phyloP scores from a whole-genome alignment of 1,140 invertebrate genomes.

The Drosophila auraria region DNA sequence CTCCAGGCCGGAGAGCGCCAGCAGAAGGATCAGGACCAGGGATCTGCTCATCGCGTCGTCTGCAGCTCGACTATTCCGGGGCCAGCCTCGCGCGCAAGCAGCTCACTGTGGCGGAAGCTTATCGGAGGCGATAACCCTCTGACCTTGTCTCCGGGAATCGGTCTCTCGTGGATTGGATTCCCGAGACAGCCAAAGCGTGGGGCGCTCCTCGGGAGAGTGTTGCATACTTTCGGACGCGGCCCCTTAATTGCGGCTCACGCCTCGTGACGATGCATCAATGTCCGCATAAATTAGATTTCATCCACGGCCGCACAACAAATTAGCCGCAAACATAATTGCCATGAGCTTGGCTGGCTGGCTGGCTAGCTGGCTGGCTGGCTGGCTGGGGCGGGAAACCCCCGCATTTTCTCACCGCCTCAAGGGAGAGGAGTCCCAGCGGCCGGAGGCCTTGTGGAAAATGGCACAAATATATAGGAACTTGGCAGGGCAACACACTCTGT shows the following conservation, averaged over 20 bases:
- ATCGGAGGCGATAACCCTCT: constrained; percentile 43
- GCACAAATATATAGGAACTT: constrained; percentile 12
- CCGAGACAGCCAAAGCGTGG: no score
- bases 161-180: no score
- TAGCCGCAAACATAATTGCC: constrained; percentile 59
- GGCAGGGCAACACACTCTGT: constrained; percentile 4
- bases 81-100: not conserved
- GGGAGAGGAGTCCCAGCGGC: not conserved
- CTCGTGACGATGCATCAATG: constrained; percentile 47
- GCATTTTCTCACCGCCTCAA: not conserved
- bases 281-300: constrained; percentile 48
- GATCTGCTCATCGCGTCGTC: constrained; percentile 42
- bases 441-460: constrained; percentile 9
- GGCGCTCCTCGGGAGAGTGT: not conserved
- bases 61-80: constrained; percentile 12
- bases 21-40: constrained; percentile 11
- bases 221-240: constrained; percentile 42
- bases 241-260: constrained; percentile 23
- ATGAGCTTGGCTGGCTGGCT: constrained; percentile 21
- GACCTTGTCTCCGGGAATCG: constrained; percentile 22
- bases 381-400: not conserved
- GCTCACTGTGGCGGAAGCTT: constrained; percentile 9
- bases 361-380: not conserved
- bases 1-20: constrained; percentile 11
- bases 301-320: constrained; percentile 26